These are phyloP conservation scores for Anas georgica DNA, from an alignment of 2,797 vertebrate genomes.

Conservation along the genomic window DNA sequence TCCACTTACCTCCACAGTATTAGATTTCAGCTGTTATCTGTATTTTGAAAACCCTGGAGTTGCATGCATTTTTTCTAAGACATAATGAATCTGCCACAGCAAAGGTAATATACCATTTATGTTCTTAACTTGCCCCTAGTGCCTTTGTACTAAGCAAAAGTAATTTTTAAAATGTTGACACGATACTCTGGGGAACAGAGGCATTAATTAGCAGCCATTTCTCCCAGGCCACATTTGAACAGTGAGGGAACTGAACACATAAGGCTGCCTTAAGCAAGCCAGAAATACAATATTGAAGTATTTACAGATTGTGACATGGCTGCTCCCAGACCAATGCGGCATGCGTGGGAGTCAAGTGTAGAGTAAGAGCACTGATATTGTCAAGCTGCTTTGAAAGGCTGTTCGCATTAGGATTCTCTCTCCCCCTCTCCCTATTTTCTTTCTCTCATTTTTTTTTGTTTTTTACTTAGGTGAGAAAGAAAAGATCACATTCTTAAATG, in stretches of 20 bases:
- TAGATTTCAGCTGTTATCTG: not conserved
- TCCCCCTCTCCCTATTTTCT: not conserved
- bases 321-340: not conserved
- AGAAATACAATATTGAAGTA: not conserved
- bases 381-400: not conserved
- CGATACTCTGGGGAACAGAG: not conserved
- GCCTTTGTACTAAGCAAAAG: not conserved
- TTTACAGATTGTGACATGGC: not conserved
- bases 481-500: not conserved
- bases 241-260: not conserved
- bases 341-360: rapidly evolving
- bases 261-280: not conserved
- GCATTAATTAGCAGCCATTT: not conserved
- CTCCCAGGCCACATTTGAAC: not conserved
- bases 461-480: not conserved
- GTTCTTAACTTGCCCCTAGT: not conserved
- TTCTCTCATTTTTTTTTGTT: too few relatives aligned
- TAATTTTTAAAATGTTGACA: not conserved
- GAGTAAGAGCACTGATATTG: not conserved
- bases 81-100: not conserved
- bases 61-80: not conserved
- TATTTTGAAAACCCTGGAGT: not conserved
- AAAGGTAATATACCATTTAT: not conserved
- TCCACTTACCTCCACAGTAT: not conserved
- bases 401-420: not conserved